Evolutionary conservation across 1,140 invertebrate species (phyloP), one percentile per base, ranked within the genome.

Genomic region (Heliconius himera): DNA sequence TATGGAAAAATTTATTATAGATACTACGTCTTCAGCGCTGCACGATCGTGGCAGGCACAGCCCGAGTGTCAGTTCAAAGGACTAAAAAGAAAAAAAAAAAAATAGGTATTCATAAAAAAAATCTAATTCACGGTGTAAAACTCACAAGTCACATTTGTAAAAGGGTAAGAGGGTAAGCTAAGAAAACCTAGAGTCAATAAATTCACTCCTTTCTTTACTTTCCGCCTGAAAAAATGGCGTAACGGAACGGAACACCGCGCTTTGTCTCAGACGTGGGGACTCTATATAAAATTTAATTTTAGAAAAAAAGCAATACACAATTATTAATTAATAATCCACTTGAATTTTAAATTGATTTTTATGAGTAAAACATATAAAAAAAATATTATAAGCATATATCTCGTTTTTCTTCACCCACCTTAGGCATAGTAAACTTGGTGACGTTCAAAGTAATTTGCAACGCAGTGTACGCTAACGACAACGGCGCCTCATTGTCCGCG

Each of bases 1-100:
- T n/a, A 92, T 90, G 8, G 91, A 93, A 78, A 94, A 94, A 73
- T 93, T 91, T 0, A 94, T 81, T 18, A 93, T 84, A 4, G 91
- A 88, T 26, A 85, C 73, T 1, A 93, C 79, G 74, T 94, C 93
- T 9, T 90, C 84, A 1, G 87, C 77, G 2, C 84, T 76, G 75
- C 93, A 94, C 8, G 90, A 88, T 6, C 86, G 78, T 2, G 93
- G 93, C 6, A 94, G 72, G 73, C 93, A 94, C 13, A 92, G 76
- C 0, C 93, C 93, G 4, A 93, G 77, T 13, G 84, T 87, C 74
- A 94, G 79, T 8, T 89, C 83, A 41, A 88, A 90, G 2, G 85
- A 85, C 93, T 94, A 89, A 18, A 91, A 92, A 70, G 26, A 33
- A 76, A 74, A 36, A 29, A 20, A 70, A 16, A 51, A 54, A 73